Evolutionary conservation across 2,797 vertebrate species (phyloP), one percentile per base, ranked within the genome.

Genomic region (Lepus townsendii): DNA sequence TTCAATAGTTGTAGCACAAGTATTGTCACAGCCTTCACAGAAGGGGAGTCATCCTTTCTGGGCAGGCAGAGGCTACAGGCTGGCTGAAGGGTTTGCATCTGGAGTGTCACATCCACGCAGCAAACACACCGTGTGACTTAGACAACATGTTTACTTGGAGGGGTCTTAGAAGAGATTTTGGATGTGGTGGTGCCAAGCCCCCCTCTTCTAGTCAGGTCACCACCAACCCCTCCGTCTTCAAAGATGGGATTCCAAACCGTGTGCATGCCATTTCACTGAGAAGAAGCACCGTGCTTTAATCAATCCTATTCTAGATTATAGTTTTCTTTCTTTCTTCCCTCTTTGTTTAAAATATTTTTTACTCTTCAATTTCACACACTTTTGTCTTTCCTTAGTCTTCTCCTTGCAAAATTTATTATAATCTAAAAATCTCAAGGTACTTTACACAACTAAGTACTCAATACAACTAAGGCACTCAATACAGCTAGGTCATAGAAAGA

Each of bases 131-230:
- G 0, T 1, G 54, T 10, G 16, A 3, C 50, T 30, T 9, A 12
- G 0, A 13, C 65, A 52, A 52, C 2, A 0, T 2, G 3, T 17
- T 27, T n/a, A 10, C 5, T 11, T 17, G 24, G 62, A 30, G 26
- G 26, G 60, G 52, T 9, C 8, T 13, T 50, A 87, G 52, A 57
- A 62, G 73, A 24, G n/a, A 0, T 24, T 71, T 27, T 50, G 66
- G 42, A 35, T 24, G n/a, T 26, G 60, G 32, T 22, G 32, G n/a
- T 3, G 17, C 42, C 26, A 2, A 32, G 12, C 22, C 10, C 11
- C 32, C 47, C 0, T 50, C 26, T 1, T 2, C 2, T 54, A 32
- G 27, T 3, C 68, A 68, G 30, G 50, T 12, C 22, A 68, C 80
- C 30, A 2, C 13, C 9, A 57, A 57, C 13, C 3, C 22, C 68